Conservation (phyloP, 2,888 invertebrate genomes). For the Lasioglossum vierecki region DNA sequence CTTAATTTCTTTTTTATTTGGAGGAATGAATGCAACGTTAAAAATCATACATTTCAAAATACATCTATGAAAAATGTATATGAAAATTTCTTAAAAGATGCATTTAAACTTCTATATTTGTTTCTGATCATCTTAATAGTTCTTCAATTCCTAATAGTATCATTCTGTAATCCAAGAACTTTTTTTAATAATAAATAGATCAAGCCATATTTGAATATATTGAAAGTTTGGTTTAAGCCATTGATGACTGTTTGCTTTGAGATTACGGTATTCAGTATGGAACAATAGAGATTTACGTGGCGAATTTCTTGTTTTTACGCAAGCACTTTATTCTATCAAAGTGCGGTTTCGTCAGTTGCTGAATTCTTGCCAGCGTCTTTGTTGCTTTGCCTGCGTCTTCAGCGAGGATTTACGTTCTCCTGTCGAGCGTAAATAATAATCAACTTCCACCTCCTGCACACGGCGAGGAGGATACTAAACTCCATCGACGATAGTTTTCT, state of each 20-base stretch:
- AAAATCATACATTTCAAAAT: not conserved
- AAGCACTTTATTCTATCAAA: constrained; percentile 14
- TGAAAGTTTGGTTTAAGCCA: not conserved
- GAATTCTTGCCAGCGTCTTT: constrained; percentile 17
- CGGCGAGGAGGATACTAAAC: constrained; percentile 53
- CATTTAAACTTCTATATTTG: too few relatives aligned
- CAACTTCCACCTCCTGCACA: constrained; percentile 58
- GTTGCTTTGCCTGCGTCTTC: constrained; percentile 55
- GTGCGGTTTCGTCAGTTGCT: constrained; percentile 31
- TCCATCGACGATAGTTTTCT: constrained; percentile 54
- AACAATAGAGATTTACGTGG: not conserved
- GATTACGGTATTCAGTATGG: not conserved
- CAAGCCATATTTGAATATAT: not conserved
- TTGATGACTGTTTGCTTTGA: not conserved
- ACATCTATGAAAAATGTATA: not conserved
- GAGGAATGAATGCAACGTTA: not conserved
- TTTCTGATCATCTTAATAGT: not conserved
- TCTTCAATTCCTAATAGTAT: not conserved
- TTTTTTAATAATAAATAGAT: not conserved
- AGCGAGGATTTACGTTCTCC: constrained; percentile 70
- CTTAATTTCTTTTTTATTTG: not conserved
- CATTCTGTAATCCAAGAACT: not conserved
- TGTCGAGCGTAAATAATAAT: constrained; percentile 76
- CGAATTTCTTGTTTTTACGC: not conserved
- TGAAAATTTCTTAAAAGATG: not conserved